Evolutionary conservation across 2,797 vertebrate species (phyloP), one percentile per base, ranked within the genome.

Genomic region (Gobio occitaniae): DNA sequence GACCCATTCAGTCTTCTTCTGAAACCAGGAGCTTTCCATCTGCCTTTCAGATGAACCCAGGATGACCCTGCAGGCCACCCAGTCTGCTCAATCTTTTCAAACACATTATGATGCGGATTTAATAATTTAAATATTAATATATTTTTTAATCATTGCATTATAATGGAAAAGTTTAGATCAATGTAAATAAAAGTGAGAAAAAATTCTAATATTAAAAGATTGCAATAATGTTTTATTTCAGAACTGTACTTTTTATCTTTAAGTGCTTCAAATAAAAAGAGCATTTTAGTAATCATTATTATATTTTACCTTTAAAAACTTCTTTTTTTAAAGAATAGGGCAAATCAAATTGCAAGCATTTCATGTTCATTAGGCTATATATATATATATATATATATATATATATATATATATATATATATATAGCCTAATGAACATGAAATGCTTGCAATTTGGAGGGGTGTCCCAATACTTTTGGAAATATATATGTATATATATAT

Each of bases 1-100:
- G 47, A 72, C 69, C 47, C 19, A 56, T 41, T 32, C 25, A 25
- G 25, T 54, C 44, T 36, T 66, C 32, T 65, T 44, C 82, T 72
- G 82, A 47, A 59, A 86, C 68, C 19, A 63, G 19, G 41, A 84
- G 38, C n/a, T 80, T 80, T 87, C 65, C 54, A 32, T 44, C 48
- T 68, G 69, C 54, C 38, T 25, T 41, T 70, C 63, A 71, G n/a
- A 54, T 77, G 66, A 71, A 69, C 69, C 48, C 16, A 50, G 19
- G 12, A 56, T 77, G 72, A 36, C 29, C 29, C 50, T 32, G 32
- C 2, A 32, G 32, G 32, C 32, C 76, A 76, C 19, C 50, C 38
- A 70, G 50, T 65, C 44, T 63, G 44, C 4, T 61, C 38, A 72
- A 56, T 82, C 10, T 48, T 47, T 47, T 61, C 19, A 61, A 19